Base-by-base conservation (phyloP, 2,113 vertebrate genomes). In the Martes martes region DNA sequence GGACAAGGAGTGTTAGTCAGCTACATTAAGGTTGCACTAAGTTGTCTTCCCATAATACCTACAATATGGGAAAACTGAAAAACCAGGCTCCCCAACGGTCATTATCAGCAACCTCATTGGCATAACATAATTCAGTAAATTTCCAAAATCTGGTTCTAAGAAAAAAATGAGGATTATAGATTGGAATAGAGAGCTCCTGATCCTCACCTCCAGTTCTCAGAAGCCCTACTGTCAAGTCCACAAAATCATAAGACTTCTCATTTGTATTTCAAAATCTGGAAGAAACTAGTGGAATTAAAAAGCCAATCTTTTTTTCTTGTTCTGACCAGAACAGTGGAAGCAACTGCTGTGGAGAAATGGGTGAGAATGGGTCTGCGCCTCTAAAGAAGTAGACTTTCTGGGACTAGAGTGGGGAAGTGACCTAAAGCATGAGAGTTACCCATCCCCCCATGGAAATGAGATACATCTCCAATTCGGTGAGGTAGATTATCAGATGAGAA, bases 211-310 rank as follows among this genome's bases (percentile, higher is more conserved):
- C 16, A 31, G 10, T 11, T 10, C 59, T 65, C 74, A 65, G 47
- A 79, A 74, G 10, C 33, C 52, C n/a, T 21, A 23, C 26, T 78
- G 26, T 23, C 23, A 52, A 71, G 21, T 50, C 21, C 93, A 47
- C 19, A 57, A 11, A 82, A n/a, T 8, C 39, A 21, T 74, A 33
- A 87, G 14, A 79, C 0, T n/a, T 63, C 19, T 52, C 50, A 47
- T 59, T 28, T 61, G 21, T 73, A 67, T 91, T 86, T 83, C 50
- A 96, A 82, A 94, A 89, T 78, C 33, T 76, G 24, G 26, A 80
- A 71, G 71, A 85, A 85, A 63, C 16, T 31, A n/a, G 36, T 26
- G 31, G 73, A 82, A 50, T 71, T 65, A 89, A 47, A 81, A 57
- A 91, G 73, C 36, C 19, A 6, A 19, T 39, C 2, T 42, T 93